These are phyloP conservation scores for Enteromius argenteus DNA, from an alignment of 2,797 vertebrate genomes.

Conservation along the genomic window DNA sequence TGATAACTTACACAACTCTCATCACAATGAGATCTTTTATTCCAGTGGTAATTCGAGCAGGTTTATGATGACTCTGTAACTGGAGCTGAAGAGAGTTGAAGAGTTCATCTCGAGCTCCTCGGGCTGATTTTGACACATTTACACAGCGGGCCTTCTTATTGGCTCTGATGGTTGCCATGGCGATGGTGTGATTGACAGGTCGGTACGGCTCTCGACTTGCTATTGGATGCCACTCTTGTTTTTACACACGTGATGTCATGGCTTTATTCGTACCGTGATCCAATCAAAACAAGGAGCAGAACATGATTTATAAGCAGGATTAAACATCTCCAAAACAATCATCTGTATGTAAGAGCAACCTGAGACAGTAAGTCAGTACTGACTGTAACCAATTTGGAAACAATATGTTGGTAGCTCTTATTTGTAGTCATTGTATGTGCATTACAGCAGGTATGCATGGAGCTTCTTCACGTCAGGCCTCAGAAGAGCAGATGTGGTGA, in stretches of 20 bases:
- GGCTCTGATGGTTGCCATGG: neutral
- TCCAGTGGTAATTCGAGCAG: neutral
- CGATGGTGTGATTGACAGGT: neutral
- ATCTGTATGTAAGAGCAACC: neutral
- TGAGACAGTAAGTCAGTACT: neutral
- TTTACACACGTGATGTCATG: neutral
- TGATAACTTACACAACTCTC: neutral
- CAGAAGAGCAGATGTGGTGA: neutral
- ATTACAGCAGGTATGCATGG: neutral
- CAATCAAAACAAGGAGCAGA: conserved; percentile 29
- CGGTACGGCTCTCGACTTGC: neutral
- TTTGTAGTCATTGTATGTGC: neutral
- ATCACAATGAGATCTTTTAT: conserved; percentile 9
- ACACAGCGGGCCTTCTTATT: neutral
- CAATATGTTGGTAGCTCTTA: neutral
- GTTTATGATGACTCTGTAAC: conserved; percentile 11
- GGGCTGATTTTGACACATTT: neutral
- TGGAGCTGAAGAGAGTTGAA: neutral
- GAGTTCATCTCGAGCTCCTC: conserved; percentile 20
- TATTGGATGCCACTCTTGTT: neutral
- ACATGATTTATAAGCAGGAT: conserved; percentile 6
- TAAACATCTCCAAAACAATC: neutral
- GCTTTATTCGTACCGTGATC: conserved; percentile 30
- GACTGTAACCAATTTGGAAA: neutral
- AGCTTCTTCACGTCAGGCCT: neutral